A percentile compares a stretch with the other conserved stretches of the same genome.
These are phyloP conservation scores for Tretioscincus oriximinensis DNA, from an alignment of 2,113 vertebrate genomes.

Conservation along the genomic window DNA sequence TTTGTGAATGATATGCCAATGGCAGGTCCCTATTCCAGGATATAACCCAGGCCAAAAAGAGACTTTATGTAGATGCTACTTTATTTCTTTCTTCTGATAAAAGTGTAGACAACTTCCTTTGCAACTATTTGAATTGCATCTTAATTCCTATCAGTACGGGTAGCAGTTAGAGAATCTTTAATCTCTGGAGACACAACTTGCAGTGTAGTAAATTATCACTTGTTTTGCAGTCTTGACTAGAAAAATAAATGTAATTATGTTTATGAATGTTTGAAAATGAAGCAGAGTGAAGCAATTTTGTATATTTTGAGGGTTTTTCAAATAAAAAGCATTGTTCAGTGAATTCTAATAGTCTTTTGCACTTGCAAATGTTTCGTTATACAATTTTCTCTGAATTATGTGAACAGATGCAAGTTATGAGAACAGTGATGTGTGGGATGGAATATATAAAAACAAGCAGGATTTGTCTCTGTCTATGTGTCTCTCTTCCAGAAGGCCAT, in stretches of 20 bases:
- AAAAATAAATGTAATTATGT: conserved; percentile 78
- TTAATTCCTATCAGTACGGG: conserved; percentile 35
- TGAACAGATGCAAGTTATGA: conserved; percentile 66
- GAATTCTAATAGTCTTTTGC: conserved; percentile 62
- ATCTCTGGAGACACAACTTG: conserved; percentile 63
- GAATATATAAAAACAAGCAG: conserved; percentile 43
- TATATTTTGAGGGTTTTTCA: conserved; percentile 73
- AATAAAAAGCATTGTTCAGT: conserved; percentile 70
- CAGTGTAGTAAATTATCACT: conserved; percentile 75
- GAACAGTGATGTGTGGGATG: conserved; percentile 33
- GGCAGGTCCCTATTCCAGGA: no score
- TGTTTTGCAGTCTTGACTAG: conserved; percentile 77
- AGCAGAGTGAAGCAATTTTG: conserved; percentile 68
- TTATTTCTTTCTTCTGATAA: conserved; percentile 27
- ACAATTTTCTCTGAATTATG: conserved; percentile 65
- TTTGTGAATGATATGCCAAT: no score
- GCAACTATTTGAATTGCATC: background rate
- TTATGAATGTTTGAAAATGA: conserved; percentile 78
- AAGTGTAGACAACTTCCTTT: conserved; percentile 28
- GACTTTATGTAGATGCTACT: background rate
- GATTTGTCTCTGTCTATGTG: background rate
- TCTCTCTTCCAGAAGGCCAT: background rate
- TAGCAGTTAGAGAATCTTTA: conserved; percentile 65
- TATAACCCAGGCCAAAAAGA: no score
- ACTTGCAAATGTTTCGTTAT: conserved; percentile 47